These are phyloP conservation scores for Selenia dentaria DNA, from an alignment of 2,888 invertebrate genomes.

Conservation along the genomic window DNA sequence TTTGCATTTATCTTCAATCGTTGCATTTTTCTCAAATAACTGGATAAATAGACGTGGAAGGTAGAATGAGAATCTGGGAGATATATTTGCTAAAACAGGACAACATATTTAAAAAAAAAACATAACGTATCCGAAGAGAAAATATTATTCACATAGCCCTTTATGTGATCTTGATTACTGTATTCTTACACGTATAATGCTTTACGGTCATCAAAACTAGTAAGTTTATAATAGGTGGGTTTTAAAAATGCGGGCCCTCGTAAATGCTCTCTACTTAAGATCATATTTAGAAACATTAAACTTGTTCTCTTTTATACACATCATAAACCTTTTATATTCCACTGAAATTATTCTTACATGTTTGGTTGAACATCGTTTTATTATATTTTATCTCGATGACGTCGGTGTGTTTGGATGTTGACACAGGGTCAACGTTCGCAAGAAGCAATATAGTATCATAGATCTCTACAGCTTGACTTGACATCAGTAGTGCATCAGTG, in stretches of 20 bases:
- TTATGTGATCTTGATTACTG: constrained; percentile 4
- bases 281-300: constrained; percentile 38
- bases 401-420: constrained; percentile 7
- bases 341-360: constrained; percentile 21
- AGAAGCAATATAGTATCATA: constrained; percentile 2
- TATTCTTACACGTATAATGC: constrained; percentile 6
- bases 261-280: constrained; percentile 33
- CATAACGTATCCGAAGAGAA: too few species aligned
- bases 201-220: constrained; percentile 17
- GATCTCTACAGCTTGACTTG: constrained; percentile 13
- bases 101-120: too few species aligned
- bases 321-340: constrained; percentile 34
- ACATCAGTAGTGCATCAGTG: background rate
- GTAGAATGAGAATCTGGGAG: too few species aligned
- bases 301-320: constrained; percentile 33
- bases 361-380: constrained; percentile 9
- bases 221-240: constrained; percentile 26
- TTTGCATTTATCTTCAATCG: too few species aligned
- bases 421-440: constrained; percentile 15
- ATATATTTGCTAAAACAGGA: too few species aligned
- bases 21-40: too few species aligned
- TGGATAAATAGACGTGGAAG: too few species aligned
- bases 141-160: too few species aligned
- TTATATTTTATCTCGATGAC: constrained; percentile 20
- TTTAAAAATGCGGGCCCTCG: constrained; percentile 29